Conservation (phyloP, 2,113 vertebrate species). For the Baryphthengus martii region DNA sequence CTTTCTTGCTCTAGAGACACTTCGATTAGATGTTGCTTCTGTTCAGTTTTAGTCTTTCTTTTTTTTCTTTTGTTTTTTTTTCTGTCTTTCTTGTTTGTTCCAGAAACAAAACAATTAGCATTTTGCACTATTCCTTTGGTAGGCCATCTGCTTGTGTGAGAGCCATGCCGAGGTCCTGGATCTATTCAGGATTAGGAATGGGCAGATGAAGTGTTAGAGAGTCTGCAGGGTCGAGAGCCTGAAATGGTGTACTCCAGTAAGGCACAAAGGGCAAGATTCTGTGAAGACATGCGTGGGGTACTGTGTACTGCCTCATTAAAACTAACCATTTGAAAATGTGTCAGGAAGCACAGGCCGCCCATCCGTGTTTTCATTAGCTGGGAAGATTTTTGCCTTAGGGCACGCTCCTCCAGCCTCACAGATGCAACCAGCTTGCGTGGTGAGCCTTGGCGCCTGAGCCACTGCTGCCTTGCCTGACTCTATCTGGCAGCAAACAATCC, state of each 20-base stretch:
- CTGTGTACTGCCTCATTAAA: background rate
- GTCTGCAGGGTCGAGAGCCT: background rate
- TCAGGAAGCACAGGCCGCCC: background rate
- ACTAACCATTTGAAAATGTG: background rate
- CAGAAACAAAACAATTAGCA: background rate
- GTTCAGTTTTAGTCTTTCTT: background rate
- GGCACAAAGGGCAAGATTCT: background rate
- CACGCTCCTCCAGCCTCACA: background rate
- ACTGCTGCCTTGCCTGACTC: fast-evolving
- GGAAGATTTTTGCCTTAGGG: background rate
- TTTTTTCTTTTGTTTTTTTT: background rate
- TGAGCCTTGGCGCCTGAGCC: fast-evolving
- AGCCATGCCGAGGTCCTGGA: background rate
- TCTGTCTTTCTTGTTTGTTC: background rate
- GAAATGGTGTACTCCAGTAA: background rate
- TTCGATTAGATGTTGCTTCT: background rate
- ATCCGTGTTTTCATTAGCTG: background rate
- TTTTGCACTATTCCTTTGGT: background rate
- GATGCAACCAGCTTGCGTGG: fast-evolving
- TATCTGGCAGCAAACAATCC: background rate
- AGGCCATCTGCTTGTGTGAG: background rate
- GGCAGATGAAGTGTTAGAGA: background rate
- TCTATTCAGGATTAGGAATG: background rate
- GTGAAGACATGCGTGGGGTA: background rate
- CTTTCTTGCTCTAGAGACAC: background rate